phyloP scores from a whole-genome alignment of 2,113 vertebrate species.

The Callionymus lyra region DNA sequence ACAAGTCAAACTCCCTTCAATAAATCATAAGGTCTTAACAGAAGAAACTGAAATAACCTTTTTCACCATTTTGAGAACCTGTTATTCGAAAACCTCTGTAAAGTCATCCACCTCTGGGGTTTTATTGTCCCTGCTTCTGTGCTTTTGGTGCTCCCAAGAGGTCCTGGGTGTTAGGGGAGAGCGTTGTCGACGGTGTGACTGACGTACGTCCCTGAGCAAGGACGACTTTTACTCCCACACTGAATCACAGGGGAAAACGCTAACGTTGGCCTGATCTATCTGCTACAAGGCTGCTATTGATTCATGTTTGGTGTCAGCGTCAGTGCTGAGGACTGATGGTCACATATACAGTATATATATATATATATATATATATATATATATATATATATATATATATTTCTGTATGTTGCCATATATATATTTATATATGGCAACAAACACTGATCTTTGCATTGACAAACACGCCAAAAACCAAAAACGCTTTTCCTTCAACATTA shows the following conservation, averaged over 20 bases:
- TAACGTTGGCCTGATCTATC: constrained; percentile 39
- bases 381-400: too few species aligned
- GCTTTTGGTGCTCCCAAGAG: constrained; percentile 13
- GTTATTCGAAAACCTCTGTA: constrained; percentile 23
- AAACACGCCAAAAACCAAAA: too few species aligned
- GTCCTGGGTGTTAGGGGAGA: constrained; percentile 23
- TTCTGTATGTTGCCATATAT: too few species aligned
- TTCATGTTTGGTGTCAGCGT: constrained; percentile 44
- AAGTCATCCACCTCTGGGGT: constrained; percentile 25
- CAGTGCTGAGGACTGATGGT: constrained; percentile 43
- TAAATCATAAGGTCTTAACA: constrained; percentile 30
- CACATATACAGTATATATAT: neutral
- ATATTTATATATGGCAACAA: too few species aligned
- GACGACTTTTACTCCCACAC: constrained; percentile 19
- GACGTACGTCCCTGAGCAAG: constrained; percentile 37
- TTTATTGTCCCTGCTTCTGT: constrained; percentile 16
- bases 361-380: too few species aligned
- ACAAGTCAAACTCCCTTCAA: constrained; percentile 21
- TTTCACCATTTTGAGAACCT: constrained; percentile 29
- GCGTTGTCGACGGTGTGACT: constrained; percentile 41
- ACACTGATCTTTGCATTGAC: too few species aligned
- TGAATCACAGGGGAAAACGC: constrained; percentile 16
- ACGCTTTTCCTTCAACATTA: too few species aligned
- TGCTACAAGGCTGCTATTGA: constrained; percentile 46
- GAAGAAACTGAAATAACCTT: constrained; percentile 23